phyloP scores from a whole-genome alignment of 2,113 vertebrate species.

The Dasyornis broadbenti region DNA sequence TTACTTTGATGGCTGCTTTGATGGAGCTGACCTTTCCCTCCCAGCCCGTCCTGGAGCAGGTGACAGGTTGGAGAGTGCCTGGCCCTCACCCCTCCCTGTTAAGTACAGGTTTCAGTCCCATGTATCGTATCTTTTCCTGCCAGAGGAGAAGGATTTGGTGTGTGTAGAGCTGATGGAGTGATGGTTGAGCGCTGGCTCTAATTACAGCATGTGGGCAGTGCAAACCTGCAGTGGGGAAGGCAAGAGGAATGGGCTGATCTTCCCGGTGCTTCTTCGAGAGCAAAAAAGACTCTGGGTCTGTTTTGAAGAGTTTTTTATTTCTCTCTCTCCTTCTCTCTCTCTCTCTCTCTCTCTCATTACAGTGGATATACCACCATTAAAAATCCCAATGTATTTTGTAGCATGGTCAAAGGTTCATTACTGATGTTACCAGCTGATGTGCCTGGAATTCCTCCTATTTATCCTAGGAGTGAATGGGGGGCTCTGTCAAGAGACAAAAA shows the following conservation, averaged over 20 bases:
- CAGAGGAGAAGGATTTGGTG: neutral
- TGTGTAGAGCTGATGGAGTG: neutral
- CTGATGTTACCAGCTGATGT: neutral
- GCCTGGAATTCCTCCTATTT: neutral
- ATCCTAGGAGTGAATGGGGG: fast-evolving
- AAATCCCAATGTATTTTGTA: neutral
- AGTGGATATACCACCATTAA: neutral
- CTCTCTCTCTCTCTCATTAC: neutral
- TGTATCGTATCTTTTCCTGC: neutral
- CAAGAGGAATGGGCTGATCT: neutral
- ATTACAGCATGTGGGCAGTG: fast-evolving
- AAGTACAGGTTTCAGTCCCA: neutral
- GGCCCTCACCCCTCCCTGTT: neutral
- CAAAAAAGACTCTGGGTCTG: neutral
- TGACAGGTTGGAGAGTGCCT: slow-evolving; percentile 14
- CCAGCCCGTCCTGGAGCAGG: neutral
- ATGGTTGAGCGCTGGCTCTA: neutral
- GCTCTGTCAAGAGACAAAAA: neutral
- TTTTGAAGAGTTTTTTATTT: neutral
- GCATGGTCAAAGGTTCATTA: neutral
- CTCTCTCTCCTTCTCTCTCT: neutral
- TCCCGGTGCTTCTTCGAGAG: neutral
- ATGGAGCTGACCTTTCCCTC: slow-evolving; percentile 36
- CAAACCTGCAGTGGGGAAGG: neutral
- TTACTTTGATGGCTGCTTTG: slow-evolving; percentile 50